These are phyloP conservation scores for Catotricha subobsoleta DNA, from an alignment of 2,888 invertebrate genomes.

Conservation along the genomic window DNA sequence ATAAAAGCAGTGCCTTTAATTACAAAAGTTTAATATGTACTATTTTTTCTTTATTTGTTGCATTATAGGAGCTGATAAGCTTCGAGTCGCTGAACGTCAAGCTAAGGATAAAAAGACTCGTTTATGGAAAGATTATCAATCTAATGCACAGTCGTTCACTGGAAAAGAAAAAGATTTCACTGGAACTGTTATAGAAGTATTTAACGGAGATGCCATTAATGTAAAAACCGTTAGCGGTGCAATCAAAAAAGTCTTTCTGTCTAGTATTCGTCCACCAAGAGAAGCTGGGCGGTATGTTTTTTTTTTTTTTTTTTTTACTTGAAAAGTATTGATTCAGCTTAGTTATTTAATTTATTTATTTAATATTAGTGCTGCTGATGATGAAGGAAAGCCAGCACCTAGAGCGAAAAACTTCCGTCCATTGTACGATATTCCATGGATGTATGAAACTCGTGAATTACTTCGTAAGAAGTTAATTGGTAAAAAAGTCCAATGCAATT, in stretches of 20 bases:
- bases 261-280: slow-evolving; percentile 88
- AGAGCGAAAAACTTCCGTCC: slow-evolving; percentile 56
- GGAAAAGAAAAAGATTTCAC: slow-evolving; percentile 66
- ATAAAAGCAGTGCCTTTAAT: not conserved
- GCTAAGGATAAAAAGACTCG: slow-evolving; percentile 77
- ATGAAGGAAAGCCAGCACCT: slow-evolving; percentile 42
- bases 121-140: slow-evolving; percentile 83
- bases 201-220: slow-evolving; percentile 84
- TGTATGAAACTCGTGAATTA: slow-evolving; percentile 97
- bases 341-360: slow-evolving; percentile 3
- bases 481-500: slow-evolving; percentile 77
- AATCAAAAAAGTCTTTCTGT: slow-evolving; percentile 81
- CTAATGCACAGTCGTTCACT: slow-evolving; percentile 49
- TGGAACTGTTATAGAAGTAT: slow-evolving; percentile 73
- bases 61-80: slow-evolving; percentile 53
- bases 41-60: too few relatives aligned
- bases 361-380: slow-evolving; percentile 35
- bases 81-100: slow-evolving; percentile 64
- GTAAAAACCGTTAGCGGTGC: slow-evolving; percentile 63
- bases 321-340: not conserved
- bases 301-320: slow-evolving; percentile 6
- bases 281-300: slow-evolving; percentile 33
- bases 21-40: not conserved
- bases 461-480: slow-evolving; percentile 88
- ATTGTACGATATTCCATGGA: slow-evolving; percentile 94